Evolutionary conservation across 2,888 invertebrate genomes (phyloP).

Genomic region (Pandemis heparana): DNA sequence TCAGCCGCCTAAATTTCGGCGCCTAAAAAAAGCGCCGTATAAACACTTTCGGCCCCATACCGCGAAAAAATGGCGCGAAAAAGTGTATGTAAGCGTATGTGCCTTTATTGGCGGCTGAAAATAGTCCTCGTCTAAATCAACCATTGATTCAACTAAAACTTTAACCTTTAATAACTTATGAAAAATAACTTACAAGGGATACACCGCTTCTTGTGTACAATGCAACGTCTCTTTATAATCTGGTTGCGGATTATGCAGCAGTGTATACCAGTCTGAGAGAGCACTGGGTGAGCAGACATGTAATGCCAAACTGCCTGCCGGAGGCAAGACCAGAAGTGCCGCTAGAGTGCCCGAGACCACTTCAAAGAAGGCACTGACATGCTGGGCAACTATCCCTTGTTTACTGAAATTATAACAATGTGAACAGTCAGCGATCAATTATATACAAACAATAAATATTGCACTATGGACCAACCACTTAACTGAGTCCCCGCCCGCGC

Average conservation of each 20-base stretch:
- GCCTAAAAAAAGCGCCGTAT: no score
- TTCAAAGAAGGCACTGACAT: conserved; percentile 94
- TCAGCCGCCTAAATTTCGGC: no score
- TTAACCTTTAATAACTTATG: neutral
- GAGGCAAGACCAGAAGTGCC: conserved; percentile 93
- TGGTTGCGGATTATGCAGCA: conserved; percentile 97
- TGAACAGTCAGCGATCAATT: neutral
- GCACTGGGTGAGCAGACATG: conserved; percentile 92
- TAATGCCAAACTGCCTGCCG: conserved; percentile 91
- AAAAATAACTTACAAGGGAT: conserved; percentile 92
- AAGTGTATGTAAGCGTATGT: no score
- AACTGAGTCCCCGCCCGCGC: no score
- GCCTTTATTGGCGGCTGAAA: no score
- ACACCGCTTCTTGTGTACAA: conserved; percentile 99
- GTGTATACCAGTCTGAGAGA: conserved; percentile 98
- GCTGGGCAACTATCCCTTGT: conserved; percentile 90
- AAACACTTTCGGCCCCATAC: no score
- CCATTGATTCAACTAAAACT: neutral
- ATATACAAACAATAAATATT: neutral
- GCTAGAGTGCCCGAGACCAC: conserved; percentile 90
- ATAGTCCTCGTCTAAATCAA: no score
- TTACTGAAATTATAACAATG: conserved; percentile 83
- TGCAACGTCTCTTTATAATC: conserved; percentile 95
- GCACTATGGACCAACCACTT: no score
- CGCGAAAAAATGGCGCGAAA: no score